phyloP scores from a whole-genome alignment of 2,888 invertebrate species.

The Alviniconcha strummeri region DNA sequence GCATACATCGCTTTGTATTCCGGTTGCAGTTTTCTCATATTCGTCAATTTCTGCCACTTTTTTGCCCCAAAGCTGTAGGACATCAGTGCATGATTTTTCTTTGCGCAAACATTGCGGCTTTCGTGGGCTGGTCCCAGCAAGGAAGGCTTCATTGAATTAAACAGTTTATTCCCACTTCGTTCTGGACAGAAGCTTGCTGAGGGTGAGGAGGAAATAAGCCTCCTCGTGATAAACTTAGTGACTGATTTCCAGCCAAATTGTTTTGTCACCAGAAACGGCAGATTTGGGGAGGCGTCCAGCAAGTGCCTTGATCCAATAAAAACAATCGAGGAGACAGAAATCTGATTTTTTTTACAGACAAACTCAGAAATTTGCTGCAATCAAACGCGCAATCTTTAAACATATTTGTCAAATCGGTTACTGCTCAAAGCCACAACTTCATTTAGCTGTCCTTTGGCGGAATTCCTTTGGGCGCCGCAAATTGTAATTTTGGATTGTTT shows the following conservation, averaged over 20 bases:
- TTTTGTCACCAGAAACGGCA: conserved; percentile 20
- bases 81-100: conserved; percentile 27
- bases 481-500: conserved; percentile 15
- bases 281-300: background rate
- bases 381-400: conserved; percentile 36
- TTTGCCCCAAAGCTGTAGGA: conserved; percentile 13
- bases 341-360: conserved; percentile 15
- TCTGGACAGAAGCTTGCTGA: conserved; percentile 25
- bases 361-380: conserved; percentile 29
- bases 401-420: conserved; percentile 31
- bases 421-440: conserved; percentile 19
- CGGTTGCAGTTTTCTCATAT: conserved; percentile 35
- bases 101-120: conserved; percentile 26
- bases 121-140: conserved; percentile 19
- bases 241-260: conserved; percentile 17
- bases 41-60: conserved; percentile 37
- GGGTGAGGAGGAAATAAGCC: conserved; percentile 32
- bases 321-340: conserved; percentile 19
- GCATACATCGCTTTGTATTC: conserved; percentile 43
- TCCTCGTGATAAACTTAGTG: conserved; percentile 23
- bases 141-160: conserved; percentile 21
- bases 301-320: conserved; percentile 10
- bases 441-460: conserved; percentile 4
- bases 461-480: background rate
- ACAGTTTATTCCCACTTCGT: conserved; percentile 18